A percentile compares a stretch with the other conserved stretches of the same genome.
Evolutionary conservation across 2,888 invertebrate species (phyloP).

Genomic region (Drosophila leonis): DNA sequence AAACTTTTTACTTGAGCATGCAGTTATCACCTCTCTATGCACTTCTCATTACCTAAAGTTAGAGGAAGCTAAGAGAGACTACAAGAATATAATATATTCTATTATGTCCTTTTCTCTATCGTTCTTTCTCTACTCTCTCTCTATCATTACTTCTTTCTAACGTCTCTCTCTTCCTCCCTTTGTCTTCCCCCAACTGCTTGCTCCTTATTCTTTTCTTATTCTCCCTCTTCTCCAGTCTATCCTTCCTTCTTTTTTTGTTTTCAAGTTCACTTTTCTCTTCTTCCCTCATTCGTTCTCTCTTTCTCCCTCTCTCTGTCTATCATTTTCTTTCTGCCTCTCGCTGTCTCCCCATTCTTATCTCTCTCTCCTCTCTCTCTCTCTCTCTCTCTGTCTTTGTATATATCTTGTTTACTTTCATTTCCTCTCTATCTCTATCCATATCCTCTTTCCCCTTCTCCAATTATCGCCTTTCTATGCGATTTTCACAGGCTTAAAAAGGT

Average conservation of each 20-base stretch:
- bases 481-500: not conserved
- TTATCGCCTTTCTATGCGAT: not conserved
- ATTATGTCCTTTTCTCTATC: not conserved
- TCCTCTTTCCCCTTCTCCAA: too few species aligned
- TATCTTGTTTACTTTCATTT: not conserved
- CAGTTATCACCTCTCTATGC: not conserved
- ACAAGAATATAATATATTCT: not conserved
- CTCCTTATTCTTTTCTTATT: not conserved
- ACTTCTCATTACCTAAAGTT: not conserved
- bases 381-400: not conserved
- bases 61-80: too few species aligned
- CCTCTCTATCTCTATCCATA: not conserved
- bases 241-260: not conserved
- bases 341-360: not conserved
- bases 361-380: not conserved
- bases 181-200: too few species aligned
- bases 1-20: too few species aligned
- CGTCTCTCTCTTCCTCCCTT: not conserved
- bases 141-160: not conserved
- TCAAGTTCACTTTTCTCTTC: not conserved
- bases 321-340: rapidly evolving
- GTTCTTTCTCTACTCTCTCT: not conserved
- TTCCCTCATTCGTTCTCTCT: not conserved
- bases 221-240: not conserved
- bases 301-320: not conserved